Conservation (phyloP, 2,797 vertebrate species). For the Bradypodion pumilum region DNA sequence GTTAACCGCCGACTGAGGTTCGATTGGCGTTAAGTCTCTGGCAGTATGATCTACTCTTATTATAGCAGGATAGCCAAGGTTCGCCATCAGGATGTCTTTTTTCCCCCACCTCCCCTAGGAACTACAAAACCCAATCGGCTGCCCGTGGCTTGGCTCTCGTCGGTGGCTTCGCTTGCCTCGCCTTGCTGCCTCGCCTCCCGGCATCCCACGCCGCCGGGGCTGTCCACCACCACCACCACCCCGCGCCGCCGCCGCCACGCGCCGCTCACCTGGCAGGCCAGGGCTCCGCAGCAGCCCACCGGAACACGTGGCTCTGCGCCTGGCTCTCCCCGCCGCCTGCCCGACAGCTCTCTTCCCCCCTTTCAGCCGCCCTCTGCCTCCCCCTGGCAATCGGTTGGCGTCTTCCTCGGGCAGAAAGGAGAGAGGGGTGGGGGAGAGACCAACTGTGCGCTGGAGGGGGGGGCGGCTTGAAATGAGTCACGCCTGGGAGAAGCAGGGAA, state of each 20-base stretch:
- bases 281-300: background rate
- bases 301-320: constrained; percentile 5
- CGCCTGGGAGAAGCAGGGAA: constrained; percentile 35
- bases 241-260: background rate
- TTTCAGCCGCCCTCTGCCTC: background rate
- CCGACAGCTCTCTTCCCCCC: background rate
- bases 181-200: too few species aligned
- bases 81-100: too few species aligned
- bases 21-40: too few species aligned
- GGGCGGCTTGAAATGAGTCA: constrained; percentile 50
- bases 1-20: too few species aligned
- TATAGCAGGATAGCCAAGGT: too few species aligned
- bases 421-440: background rate
- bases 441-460: background rate
- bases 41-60: too few species aligned
- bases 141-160: too few species aligned
- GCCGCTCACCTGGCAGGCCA: background rate
- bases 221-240: background rate
- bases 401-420: background rate
- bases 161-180: too few species aligned
- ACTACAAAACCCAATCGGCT: too few species aligned
- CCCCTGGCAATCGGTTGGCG: background rate
- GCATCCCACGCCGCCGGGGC: too few species aligned
- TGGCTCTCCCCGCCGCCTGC: background rate
- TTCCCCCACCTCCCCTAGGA: too few species aligned